phyloP scores from a whole-genome alignment of 2,888 invertebrate species.

The Agrochola macilenta region DNA sequence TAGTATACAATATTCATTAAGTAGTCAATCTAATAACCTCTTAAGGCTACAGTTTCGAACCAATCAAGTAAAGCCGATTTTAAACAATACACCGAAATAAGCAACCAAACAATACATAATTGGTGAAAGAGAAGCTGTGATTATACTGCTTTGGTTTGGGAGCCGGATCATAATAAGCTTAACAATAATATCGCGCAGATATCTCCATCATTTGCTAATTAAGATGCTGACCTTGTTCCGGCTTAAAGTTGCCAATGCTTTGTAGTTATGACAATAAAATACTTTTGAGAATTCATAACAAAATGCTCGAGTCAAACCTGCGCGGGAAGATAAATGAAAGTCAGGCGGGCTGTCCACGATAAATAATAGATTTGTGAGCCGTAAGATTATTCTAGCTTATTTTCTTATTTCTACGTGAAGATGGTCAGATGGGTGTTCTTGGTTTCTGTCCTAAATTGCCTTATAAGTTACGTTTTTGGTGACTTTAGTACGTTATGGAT shows the following conservation, averaged over 20 bases:
- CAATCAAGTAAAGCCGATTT: slow-evolving; percentile 63
- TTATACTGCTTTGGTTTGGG: slow-evolving; percentile 58
- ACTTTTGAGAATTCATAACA: slow-evolving; percentile 34
- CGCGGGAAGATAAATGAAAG: slow-evolving; percentile 46
- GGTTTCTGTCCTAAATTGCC: slow-evolving; percentile 59
- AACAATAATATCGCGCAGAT: slow-evolving; percentile 58
- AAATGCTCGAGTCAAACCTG: slow-evolving; percentile 29
- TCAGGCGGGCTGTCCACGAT: slow-evolving; percentile 28
- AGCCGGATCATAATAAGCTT: slow-evolving; percentile 65
- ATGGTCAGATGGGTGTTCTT: slow-evolving; percentile 44
- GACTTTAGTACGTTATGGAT: slow-evolving; percentile 44
- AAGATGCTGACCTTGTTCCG: slow-evolving; percentile 49
- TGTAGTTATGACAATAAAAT: slow-evolving; percentile 26
- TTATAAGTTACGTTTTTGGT: slow-evolving; percentile 59
- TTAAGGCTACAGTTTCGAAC: slow-evolving; percentile 51
- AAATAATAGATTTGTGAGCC: slow-evolving; percentile 63
- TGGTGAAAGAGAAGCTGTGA: slow-evolving; percentile 59
- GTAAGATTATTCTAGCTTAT: slow-evolving; percentile 57
- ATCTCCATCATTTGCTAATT: slow-evolving; percentile 61
- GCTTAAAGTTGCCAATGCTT: slow-evolving; percentile 27
- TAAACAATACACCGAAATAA: slow-evolving; percentile 58
- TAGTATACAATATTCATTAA: slow-evolving; percentile 23
- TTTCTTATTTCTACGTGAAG: slow-evolving; percentile 50
- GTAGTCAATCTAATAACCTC: slow-evolving; percentile 39
- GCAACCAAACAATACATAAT: slow-evolving; percentile 60